Evolutionary conservation across 2,888 invertebrate species (phyloP), one percentile per base, ranked within the genome.

Genomic region (Callinectes sapidus): DNA sequence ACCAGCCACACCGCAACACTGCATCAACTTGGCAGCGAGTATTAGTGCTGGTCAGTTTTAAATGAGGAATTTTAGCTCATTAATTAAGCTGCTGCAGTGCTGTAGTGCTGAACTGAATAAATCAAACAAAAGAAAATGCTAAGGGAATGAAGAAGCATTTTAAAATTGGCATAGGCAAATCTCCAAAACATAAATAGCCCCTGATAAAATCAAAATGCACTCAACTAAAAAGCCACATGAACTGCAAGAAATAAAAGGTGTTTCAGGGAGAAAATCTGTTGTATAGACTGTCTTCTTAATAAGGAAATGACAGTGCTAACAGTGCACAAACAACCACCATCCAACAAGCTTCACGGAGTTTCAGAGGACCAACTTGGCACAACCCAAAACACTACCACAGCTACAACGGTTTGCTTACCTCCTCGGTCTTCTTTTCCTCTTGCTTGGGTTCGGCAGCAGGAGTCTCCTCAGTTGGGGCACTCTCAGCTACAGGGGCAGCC

Each of bases 171-270:
- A 91, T 87, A 93, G 66, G 91, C 91, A 92, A 32, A 91, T 89
- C 39, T 77, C 81, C 91, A 93, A 55, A 88, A 93, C 92, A 91
- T 61, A 61, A 90, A 66, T 92, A 85, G 88, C 35, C 89, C 85
- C 89, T 91, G 87, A 35, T 71, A 71, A 81, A 81, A 48, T 85
- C 91, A 91, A 88, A 91, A 93, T 93, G 92, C 92, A 93, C 3
- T 89, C 92, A 90, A 93, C 92, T 85, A 88, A 91, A 35, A 92
- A 93, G 92, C 92, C 86, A 89, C 89, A 93, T 93, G n/a, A 85
- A 89, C 86, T 81, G 81, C 92, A 89, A 89, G 66, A 85, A 92
- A 81, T 85, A 89, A 92, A 61, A 87, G 71, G n/a, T 86, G 92
- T 89, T 85, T 85, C 28, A 55, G 85, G 92, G 89, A 92, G 89